These are phyloP conservation scores for Marmota monax DNA, from an alignment of 2,113 vertebrate genomes.

Conservation along the genomic window DNA sequence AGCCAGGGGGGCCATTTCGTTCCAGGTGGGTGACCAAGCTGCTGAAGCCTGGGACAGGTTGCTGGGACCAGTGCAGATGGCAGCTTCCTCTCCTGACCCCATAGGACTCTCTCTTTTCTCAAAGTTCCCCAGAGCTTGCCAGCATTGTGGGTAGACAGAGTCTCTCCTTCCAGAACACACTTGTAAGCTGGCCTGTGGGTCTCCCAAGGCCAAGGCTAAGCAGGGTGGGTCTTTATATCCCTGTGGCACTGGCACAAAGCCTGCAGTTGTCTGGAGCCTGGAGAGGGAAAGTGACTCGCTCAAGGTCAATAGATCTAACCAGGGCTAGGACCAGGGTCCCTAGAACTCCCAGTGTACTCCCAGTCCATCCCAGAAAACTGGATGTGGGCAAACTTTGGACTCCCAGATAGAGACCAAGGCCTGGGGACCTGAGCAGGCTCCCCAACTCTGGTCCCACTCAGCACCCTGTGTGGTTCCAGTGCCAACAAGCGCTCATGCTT, in stretches of 20 bases:
- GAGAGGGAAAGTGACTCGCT: not conserved
- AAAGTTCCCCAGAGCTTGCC: fast-evolving
- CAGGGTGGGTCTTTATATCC: fast-evolving
- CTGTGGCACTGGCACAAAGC: fast-evolving
- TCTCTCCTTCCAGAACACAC: not conserved
- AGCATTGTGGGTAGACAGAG: not conserved
- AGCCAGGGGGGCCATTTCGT: slow-evolving; percentile 17
- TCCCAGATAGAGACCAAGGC: not conserved
- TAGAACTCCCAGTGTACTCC: not conserved
- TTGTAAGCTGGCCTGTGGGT: too few species aligned
- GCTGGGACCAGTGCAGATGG: not conserved
- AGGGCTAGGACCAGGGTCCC: not conserved
- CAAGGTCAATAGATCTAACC: not conserved
- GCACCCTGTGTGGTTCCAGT: not conserved
- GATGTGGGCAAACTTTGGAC: not conserved
- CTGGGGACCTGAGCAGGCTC: fast-evolving
- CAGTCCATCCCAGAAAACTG: not conserved
- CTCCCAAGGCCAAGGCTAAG: not conserved
- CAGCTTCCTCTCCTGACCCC: not conserved
- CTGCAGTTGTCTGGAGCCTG: fast-evolving
- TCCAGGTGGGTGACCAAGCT: slow-evolving; percentile 71
- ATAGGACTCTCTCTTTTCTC: not conserved
- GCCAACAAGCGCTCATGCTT: not conserved
- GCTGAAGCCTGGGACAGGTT: not conserved
- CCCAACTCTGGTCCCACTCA: not conserved